These are phyloP conservation scores for Umimayanthus chanpuru DNA, from an alignment of 92 coral and sea anemone genomes.

Conservation along the genomic window DNA sequence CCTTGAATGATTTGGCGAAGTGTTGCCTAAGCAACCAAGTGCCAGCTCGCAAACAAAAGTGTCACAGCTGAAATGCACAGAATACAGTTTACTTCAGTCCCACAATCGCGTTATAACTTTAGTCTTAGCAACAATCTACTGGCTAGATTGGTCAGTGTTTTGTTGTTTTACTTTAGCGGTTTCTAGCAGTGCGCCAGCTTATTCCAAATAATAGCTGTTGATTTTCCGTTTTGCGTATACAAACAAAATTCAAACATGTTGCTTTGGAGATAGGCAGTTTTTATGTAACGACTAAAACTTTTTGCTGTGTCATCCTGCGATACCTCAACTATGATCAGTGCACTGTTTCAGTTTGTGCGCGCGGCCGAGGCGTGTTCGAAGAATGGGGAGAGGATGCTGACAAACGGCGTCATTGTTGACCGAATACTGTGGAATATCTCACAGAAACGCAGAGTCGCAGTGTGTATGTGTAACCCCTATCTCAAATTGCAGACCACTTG, in stretches of 20 bases:
- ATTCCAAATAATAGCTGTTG: constrained; percentile 11
- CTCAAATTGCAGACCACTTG: not conserved
- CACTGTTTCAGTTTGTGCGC: not conserved
- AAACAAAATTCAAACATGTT: constrained; percentile 11
- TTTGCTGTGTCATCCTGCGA: not conserved
- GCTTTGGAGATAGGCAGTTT: constrained; percentile 3
- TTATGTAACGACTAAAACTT: not conserved
- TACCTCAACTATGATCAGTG: too few relatives aligned
- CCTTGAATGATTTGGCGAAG: not conserved
- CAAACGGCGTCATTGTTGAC: not conserved
- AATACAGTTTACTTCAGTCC: not conserved
- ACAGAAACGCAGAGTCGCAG: not conserved
- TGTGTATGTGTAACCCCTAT: not conserved
- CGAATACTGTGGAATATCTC: not conserved
- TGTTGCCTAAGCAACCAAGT: not conserved
- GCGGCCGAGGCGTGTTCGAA: not conserved
- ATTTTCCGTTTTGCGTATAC: not conserved
- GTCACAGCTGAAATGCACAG: not conserved
- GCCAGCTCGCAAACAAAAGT: not conserved
- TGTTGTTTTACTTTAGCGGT: constrained; percentile 32
- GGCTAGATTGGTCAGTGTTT: not conserved
- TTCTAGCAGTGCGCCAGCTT: not conserved
- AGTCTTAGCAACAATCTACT: not conserved
- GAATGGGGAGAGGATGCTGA: not conserved
- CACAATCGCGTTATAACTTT: not conserved